A percentile compares a stretch with the other conserved stretches of the same genome.
Conservation (phyloP, 2,888 invertebrate species). For the Marronus borbonicus region DNA sequence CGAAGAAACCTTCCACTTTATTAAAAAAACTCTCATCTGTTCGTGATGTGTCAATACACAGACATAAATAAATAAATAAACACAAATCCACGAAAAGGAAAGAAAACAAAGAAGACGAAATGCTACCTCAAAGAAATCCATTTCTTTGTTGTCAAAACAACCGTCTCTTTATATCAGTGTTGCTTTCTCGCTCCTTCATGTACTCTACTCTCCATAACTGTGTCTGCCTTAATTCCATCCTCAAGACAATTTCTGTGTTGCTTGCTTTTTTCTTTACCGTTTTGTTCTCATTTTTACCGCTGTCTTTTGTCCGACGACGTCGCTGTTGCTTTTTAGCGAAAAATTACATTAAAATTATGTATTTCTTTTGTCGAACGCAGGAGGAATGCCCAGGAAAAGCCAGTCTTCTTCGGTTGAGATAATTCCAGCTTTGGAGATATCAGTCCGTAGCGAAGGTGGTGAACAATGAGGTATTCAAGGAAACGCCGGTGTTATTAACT, state of each 20-base stretch:
- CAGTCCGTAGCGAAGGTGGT: not conserved
- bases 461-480: not conserved
- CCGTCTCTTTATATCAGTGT: not conserved
- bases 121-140: not conserved
- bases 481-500: too few relatives aligned
- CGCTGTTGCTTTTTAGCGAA: not conserved
- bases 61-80: too few relatives aligned
- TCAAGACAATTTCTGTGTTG: slow-evolving; percentile 1
- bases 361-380: not conserved
- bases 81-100: not conserved
- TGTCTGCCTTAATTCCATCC: not conserved
- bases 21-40: too few relatives aligned
- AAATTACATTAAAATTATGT: not conserved
- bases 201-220: not conserved
- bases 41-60: too few relatives aligned
- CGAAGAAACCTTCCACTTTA: too few relatives aligned
- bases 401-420: not conserved
- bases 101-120: not conserved
- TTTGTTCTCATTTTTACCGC: too few relatives aligned
- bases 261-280: not conserved
- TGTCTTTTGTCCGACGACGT: not conserved
- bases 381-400: not conserved
- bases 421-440: not conserved
- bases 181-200: not conserved
- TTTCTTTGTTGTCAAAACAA: not conserved